A percentile compares a stretch with the other conserved stretches of the same genome.
Conservation (phyloP, 2,113 vertebrate genomes). For the Dolichallabes microphthalmus region DNA sequence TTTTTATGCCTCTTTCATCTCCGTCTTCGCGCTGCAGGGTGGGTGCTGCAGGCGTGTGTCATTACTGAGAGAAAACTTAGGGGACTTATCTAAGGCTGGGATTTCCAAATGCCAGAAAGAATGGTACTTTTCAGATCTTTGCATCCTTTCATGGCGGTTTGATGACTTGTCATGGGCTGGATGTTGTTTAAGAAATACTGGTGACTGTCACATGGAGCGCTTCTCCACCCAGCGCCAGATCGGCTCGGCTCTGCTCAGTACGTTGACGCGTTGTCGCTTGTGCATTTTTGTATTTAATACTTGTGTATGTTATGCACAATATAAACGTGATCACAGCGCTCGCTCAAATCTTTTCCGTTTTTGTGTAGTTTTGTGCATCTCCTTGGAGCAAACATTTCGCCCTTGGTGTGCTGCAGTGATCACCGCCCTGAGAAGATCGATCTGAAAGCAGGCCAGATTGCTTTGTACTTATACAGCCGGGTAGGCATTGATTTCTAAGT, state of each 20-base stretch:
- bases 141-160: background rate
- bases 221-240: background rate
- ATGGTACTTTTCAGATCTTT: constrained; percentile 1
- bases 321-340: background rate
- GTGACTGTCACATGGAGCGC: background rate
- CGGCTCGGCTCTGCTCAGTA: background rate
- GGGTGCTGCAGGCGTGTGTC: background rate
- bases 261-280: background rate
- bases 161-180: background rate
- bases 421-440: background rate
- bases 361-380: background rate
- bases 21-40: constrained; percentile 1
- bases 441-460: background rate
- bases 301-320: background rate
- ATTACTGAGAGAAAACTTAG: background rate
- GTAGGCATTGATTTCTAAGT: background rate
- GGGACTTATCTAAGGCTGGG: background rate
- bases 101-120: background rate
- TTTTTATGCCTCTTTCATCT: constrained; percentile 39
- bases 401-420: background rate
- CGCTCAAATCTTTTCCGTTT: background rate
- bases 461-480: background rate
- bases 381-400: background rate
- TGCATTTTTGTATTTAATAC: background rate
- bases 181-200: background rate